These are phyloP conservation scores for Chrysopa pallens DNA, from an alignment of 1,140 invertebrate genomes.

Conservation along the genomic window DNA sequence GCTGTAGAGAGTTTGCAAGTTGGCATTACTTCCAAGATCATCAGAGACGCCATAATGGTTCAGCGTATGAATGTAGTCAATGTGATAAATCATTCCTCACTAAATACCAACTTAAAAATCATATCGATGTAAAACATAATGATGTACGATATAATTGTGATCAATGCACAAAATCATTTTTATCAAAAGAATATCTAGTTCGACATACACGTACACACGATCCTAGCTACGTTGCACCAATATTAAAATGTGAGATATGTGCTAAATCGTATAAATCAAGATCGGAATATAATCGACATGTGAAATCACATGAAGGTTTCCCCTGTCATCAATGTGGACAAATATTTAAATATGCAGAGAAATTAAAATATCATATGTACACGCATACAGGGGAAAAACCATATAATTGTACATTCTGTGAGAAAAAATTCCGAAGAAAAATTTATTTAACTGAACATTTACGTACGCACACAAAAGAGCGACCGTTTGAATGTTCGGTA, in stretches of 20 bases:
- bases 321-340: conserved; percentile 1
- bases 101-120: conserved; percentile 5
- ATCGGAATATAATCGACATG: not conserved
- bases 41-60: not conserved
- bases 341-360: not conserved
- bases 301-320: not conserved
- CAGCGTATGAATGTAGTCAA: conserved; percentile 3
- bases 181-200: not conserved
- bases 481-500: conserved; percentile 45
- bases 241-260: conserved; percentile 6
- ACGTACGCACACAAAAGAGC: conserved; percentile 74
- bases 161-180: conserved; percentile 7
- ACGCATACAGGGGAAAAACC: conserved; percentile 41
- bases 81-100: conserved; percentile 7
- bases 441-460: conserved; percentile 68
- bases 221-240: not conserved
- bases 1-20: no score
- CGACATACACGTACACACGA: conserved; percentile 5
- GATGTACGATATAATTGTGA: conserved; percentile 7
- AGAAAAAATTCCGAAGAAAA: conserved; percentile 51
- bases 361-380: conserved; percentile 22
- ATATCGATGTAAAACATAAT: conserved; percentile 9
- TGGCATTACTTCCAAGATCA: no score
- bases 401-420: conserved; percentile 39
- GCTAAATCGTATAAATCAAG: not conserved